phyloP scores from a whole-genome alignment of 2,888 invertebrate genomes.

The Pachliopta kotzebuea region DNA sequence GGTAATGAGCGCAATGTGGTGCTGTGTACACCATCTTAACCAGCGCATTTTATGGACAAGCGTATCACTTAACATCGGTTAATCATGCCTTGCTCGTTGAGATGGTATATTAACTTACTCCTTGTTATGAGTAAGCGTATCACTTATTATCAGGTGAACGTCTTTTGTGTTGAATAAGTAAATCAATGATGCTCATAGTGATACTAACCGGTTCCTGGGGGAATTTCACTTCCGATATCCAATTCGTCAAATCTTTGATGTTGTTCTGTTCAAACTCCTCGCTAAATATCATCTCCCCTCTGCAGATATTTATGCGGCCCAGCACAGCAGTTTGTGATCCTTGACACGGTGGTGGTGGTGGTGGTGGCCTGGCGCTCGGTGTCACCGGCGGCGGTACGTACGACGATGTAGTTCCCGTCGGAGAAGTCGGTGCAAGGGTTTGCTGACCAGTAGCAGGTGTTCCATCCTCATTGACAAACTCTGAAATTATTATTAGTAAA shows the following conservation, averaged over 20 bases:
- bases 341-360: conserved; percentile 38
- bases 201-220: conserved; percentile 79
- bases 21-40: too few relatives aligned
- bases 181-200: too few relatives aligned
- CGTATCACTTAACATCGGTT: too few relatives aligned
- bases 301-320: conserved; percentile 58
- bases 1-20: too few relatives aligned
- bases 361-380: conserved; percentile 19
- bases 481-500: conserved; percentile 41
- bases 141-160: too few relatives aligned
- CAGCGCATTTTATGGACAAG: too few relatives aligned
- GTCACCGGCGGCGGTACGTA: conserved; percentile 24
- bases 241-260: conserved; percentile 56
- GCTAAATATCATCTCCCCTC: conserved; percentile 80
- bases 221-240: conserved; percentile 79
- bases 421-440: conserved; percentile 6
- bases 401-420: neutral
- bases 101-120: too few relatives aligned
- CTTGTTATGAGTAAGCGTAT: too few relatives aligned
- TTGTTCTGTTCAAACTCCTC: conserved; percentile 75
- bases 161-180: too few relatives aligned
- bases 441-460: conserved; percentile 37
- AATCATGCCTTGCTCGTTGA: too few relatives aligned
- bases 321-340: conserved; percentile 49
- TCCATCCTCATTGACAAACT: conserved; percentile 60